Conservation (phyloP, 2,797 vertebrate species). For the Vireo griseus region DNA sequence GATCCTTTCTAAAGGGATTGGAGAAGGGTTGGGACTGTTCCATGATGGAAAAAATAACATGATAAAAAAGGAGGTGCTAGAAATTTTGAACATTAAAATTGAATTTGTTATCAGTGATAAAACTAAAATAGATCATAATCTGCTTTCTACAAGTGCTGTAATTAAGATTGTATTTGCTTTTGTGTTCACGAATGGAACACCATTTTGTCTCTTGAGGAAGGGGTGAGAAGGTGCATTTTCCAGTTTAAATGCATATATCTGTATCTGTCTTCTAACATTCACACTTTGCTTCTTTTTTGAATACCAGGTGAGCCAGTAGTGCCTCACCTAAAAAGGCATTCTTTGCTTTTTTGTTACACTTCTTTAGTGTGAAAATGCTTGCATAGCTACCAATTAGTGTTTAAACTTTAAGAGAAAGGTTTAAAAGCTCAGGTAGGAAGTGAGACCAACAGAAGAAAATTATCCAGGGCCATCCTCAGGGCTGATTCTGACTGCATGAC, state of each 20-base stretch:
- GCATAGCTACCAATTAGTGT: not conserved
- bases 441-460: not conserved
- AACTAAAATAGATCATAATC: not conserved
- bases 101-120: not conserved
- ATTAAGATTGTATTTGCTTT: not conserved
- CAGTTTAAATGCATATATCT: not conserved
- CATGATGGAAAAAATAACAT: not conserved
- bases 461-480: not conserved
- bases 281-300: not conserved
- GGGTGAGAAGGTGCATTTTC: not conserved
- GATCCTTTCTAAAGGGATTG: not conserved
- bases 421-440: not conserved
- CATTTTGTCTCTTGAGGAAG: not conserved
- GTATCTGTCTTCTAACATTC: not conserved
- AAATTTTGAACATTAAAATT: not conserved
- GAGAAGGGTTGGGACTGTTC: not conserved
- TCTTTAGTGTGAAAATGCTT: not conserved
- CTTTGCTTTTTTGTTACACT: not conserved
- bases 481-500: not conserved
- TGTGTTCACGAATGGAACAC: not conserved
- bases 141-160: not conserved
- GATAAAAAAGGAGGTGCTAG: not conserved
- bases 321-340: not conserved
- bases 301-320: not conserved
- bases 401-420: not conserved